Base-by-base conservation (phyloP, 2,888 invertebrate species). In the Agrilus biguttatus region DNA sequence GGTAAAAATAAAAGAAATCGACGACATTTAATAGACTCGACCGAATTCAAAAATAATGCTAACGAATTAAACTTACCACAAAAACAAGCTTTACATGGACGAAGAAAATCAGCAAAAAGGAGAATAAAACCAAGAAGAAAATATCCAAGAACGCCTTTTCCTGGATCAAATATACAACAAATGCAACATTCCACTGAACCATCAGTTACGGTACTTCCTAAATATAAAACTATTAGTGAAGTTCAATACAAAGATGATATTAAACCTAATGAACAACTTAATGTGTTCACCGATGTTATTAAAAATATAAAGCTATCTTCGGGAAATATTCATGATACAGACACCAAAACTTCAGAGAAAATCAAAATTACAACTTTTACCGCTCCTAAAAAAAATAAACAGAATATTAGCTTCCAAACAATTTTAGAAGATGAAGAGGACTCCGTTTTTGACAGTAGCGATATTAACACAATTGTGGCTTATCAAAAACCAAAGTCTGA, bases 271-370 rank as follows among this genome's bases (percentile, higher is more conserved):
- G 67, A 67, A 44, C 68, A 72, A 48, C 54, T 65, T 21, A 63
- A 61, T 48, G 62, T 72, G 1, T 71, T 72, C 44, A 58, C 61
- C n/a, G 73, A 74, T 53, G 57, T 73, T 35, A 58, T 73, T 40
- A 61, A 69, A 41, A 72, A 70, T 49, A 70, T 73, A 32, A 64
- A 60, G 46, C 62, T 61, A 49, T 52, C 56, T 7, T 53, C 59
- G 1, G 46, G 46, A 21, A 49, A 56, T 23, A 45, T 46, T 1
- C 32, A 48, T 8, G 32, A 37, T 12, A 37, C 45, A 1, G 42
- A 43, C 8, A 28, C 36, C 17, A 37, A 14, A 41, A 45, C 14
- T 37, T 40, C 5, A 13, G 21, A 12, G 39, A 40, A 37, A 39
- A 43, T 28, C 5, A 28, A 28, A 28, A 28, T 28, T 10, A 28